Percentiles rank a stretch among this genome's conserved stretches.
phyloP scores from a whole-genome alignment of 2,888 invertebrate genomes.

The Nineta flava region DNA sequence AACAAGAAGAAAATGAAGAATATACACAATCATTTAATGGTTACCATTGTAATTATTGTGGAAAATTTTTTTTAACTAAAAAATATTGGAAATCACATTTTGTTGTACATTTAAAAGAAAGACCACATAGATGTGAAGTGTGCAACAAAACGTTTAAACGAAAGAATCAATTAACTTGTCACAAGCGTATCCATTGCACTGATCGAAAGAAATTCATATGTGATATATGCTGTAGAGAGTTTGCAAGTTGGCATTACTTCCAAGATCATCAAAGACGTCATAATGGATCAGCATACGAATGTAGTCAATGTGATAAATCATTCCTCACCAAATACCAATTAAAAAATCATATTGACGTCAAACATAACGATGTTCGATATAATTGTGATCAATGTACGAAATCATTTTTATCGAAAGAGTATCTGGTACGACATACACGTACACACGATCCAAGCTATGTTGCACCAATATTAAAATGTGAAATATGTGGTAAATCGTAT shows the following conservation, averaged over 20 bases:
- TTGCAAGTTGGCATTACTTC: neutral
- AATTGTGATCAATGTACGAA: constrained; percentile 1
- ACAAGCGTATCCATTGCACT: constrained; percentile 19
- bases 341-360: constrained; percentile 5
- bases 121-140: constrained; percentile 8
- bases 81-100: constrained; percentile 1
- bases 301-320: constrained; percentile 13
- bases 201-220: constrained; percentile 26
- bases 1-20: constrained; percentile 4
- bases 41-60: neutral
- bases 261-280: constrained; percentile 1
- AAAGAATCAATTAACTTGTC: constrained; percentile 8
- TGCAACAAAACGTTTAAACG: constrained; percentile 12
- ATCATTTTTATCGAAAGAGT: constrained; percentile 1
- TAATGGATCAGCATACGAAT: constrained; percentile 1
- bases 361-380: neutral
- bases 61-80: neutral
- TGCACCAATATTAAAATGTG: constrained; percentile 13
- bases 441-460: constrained; percentile 12
- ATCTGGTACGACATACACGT: constrained; percentile 15
- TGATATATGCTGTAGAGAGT: constrained; percentile 24
- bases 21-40: neutral
- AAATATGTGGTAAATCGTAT: constrained; percentile 13
- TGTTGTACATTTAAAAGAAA: neutral
- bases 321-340: constrained; percentile 12